These are phyloP conservation scores for Tragopan temminckii DNA, from an alignment of 2,797 vertebrate species.

Conservation along the genomic window DNA sequence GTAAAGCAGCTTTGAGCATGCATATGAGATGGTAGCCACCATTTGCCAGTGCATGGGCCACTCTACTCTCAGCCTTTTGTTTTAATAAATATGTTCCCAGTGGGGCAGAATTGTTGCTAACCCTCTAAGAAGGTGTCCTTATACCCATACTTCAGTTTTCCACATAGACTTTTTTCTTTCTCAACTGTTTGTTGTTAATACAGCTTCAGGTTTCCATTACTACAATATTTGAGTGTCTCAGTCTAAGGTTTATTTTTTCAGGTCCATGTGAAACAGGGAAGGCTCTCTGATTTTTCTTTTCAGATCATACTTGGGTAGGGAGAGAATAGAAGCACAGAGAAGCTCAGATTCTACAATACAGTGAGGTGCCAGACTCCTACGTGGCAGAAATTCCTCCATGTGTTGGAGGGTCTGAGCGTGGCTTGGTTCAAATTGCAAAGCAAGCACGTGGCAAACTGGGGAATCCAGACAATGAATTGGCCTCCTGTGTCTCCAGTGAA, in stretches of 20 bases:
- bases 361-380: neutral
- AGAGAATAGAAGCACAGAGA: neutral
- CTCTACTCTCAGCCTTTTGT: neutral
- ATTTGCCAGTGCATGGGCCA: neutral
- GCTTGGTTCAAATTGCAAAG: slow-evolving; percentile 1
- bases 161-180: neutral
- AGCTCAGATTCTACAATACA: neutral
- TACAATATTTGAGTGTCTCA: neutral
- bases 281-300: neutral
- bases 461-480: neutral
- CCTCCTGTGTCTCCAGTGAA: neutral
- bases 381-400: slow-evolving; percentile 23
- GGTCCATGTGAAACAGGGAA: neutral
- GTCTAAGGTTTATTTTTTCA: neutral
- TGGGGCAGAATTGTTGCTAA: neutral
- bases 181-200: neutral
- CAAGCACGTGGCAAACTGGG: neutral
- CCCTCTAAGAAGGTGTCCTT: neutral
- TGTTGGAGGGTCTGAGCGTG: slow-evolving; percentile 22
- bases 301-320: neutral
- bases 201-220: neutral
- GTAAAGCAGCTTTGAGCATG: neutral
- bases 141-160: neutral
- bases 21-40: accelerated
- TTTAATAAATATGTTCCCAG: neutral